A percentile compares a stretch with the other conserved stretches of the same genome.
phyloP scores from a whole-genome alignment of 2,113 vertebrate genomes.

The Gnathochromis pfefferi region DNA sequence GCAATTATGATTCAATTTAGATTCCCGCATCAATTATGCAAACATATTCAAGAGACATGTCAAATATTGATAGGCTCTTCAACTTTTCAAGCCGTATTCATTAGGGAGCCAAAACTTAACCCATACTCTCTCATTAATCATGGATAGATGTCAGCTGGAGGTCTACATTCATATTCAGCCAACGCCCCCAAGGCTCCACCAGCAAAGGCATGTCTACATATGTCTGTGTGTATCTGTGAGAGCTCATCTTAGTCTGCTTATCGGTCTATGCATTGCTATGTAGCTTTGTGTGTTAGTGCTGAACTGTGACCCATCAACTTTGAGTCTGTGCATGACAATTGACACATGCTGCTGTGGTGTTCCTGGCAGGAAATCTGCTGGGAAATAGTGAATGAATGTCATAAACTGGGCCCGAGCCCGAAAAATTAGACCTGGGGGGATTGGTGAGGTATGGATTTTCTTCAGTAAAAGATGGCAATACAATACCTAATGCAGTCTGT shows the following conservation, averaged over 20 bases:
- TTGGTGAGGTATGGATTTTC: not conserved
- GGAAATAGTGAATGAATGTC: not conserved
- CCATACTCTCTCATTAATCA: slow-evolving; percentile 59
- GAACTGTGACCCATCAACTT: not conserved
- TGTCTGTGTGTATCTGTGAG: not conserved
- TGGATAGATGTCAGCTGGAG: slow-evolving; percentile 62
- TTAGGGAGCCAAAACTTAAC: slow-evolving; percentile 58
- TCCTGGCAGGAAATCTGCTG: not conserved
- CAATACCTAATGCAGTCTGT: not conserved
- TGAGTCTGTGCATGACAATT: not conserved
- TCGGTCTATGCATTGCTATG: not conserved
- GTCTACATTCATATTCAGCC: slow-evolving; percentile 54
- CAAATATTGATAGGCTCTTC: slow-evolving; percentile 66
- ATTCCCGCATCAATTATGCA: slow-evolving; percentile 64
- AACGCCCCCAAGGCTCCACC: not conserved
- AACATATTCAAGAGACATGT: slow-evolving; percentile 62
- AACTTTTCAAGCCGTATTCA: slow-evolving; percentile 56
- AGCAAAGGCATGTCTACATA: not conserved
- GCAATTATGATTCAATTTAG: slow-evolving; percentile 69
- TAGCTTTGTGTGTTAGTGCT: not conserved
- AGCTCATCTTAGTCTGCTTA: not conserved
- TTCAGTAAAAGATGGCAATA: not conserved
- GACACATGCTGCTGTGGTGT: not conserved
- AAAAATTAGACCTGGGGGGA: not conserved
- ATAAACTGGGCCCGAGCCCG: not conserved